Evolutionary conservation across 2,113 vertebrate species (phyloP), one percentile per base, ranked within the genome.

Genomic region (Orthochromis indermauri): DNA sequence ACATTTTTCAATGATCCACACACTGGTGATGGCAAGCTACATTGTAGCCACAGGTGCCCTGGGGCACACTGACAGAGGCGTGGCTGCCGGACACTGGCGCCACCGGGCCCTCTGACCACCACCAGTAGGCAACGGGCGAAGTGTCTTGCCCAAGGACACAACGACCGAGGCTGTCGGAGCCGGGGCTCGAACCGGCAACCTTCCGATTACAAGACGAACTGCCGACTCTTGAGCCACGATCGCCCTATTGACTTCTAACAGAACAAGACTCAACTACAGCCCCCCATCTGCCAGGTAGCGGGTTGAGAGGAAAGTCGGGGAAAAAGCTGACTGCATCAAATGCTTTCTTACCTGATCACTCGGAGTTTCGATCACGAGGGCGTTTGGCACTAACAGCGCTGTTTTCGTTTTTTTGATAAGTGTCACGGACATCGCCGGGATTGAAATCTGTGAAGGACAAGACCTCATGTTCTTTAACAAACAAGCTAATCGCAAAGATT

Each of bases 391-490:
- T 55, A 99, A 92, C 40, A 98, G 94, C 0, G 97, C 98, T 61
- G 98, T 99, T 97, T 98, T 99, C 4, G 97, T 98, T 96, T 98
- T 99, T 94, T 98, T 99, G 90, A 99, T 95, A 35, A 97, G 92
- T 3, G 97, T 98, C 87, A 99, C 98, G 0, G 98, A 97, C 35
- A 95, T 51, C n/a, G 95, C 97, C 0, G 98, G 98, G 91, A 99
- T 98, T 17, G 95, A 96, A 94, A 99, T 98, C 98, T 99, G 96
- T 4, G 31, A 47, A 63, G 2, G 14, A 71, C 55, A 49, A 83
- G 33, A 68, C 33, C 33, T 37, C 68, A 78, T 10, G 12, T 6
- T n/a, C 5, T 21, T 59, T 76, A 45, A 87, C 57, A 35, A 49
- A 33, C 11, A 5, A 79, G 33, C 8, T 28, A 11, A 76, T 66